Evolutionary conservation across 2,113 vertebrate species (phyloP).

Genomic region (Prionailurus bengalensis): DNA sequence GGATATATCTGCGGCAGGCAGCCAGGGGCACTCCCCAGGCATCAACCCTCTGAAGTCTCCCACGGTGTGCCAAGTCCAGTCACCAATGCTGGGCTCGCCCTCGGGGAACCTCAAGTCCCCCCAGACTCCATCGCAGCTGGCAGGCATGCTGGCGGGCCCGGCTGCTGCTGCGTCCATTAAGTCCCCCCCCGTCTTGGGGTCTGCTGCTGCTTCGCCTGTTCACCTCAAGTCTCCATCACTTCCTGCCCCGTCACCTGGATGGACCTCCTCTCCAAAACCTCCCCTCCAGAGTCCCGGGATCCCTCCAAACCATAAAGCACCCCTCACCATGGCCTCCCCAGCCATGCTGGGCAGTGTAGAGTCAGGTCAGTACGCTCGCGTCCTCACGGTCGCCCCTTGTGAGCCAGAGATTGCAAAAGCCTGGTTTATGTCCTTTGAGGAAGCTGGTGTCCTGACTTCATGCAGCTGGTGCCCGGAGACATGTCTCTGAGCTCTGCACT

Average conservation of each 20-base stretch:
- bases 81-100: constrained; percentile 98
- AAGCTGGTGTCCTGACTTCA: neutral
- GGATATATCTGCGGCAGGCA: constrained; percentile 93
- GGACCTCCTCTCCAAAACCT: constrained; percentile 99
- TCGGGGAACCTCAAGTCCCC: constrained; percentile 99
- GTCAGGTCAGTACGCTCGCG: constrained; percentile 89
- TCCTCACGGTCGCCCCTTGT: neutral
- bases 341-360: constrained; percentile 97
- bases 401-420: neutral
- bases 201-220: constrained; percentile 98
- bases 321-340: constrained; percentile 97
- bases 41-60: constrained; percentile 98
- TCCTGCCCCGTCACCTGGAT: constrained; percentile 97
- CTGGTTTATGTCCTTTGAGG: neutral
- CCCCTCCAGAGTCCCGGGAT: constrained; percentile 98
- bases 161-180: constrained; percentile 97
- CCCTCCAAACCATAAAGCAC: constrained; percentile 95
- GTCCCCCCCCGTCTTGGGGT: constrained; percentile 98
- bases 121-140: constrained; percentile 98
- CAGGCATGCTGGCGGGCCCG: constrained; percentile 96
- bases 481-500: no score
- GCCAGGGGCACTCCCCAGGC: constrained; percentile 97
- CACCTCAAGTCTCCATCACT: constrained; percentile 99
- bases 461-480: neutral
- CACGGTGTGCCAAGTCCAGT: constrained; percentile 98